Base-by-base conservation (phyloP, 30 jellyfish, hydroid and myxozoan genomes). In the Aurelia coerulea region DNA sequence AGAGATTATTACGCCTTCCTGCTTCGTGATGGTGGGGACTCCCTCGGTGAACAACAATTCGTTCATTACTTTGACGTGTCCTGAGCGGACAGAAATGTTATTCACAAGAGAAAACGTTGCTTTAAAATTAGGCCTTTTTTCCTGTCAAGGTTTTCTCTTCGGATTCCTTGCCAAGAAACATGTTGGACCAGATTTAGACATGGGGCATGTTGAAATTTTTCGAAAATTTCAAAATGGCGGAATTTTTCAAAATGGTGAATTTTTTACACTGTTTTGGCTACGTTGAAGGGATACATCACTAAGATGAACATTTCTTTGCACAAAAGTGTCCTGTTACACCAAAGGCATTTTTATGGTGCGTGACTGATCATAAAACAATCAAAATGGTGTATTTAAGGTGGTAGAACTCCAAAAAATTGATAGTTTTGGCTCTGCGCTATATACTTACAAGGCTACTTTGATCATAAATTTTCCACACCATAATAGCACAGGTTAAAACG, bases 151-250 rank as follows among this genome's bases (percentile, higher is more conserved):
- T 23, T 23, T 23, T 23, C 29, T 23, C 29, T 23, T 23, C 29
- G 29, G 29, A 23, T 23, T 23, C 29, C 84, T 54, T 73, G 68
- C 70, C 70, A 50, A 73, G 35, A 73, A 73, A 73, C 78, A 73
- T 73, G 12, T 73, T 73, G 84, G 84, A 73, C 34, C 65, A 23
- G 29, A 23, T 23, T 23, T 23, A 37, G 84, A 73, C 70, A 31
- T 73, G 84, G 42, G 84, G 84, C 84, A 73, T 73, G 84, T 73
- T 73, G 84, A 73, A 73, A 73, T 32, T 67, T 67, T 49, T 53
- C 54, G 78, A 67, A 67, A 67, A 67, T 73, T 73, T 73, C 73
- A 37, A 73, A 73, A 73, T 73, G 84, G 84, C 74, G 70, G 70
- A 73, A 31, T 67, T 73, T 37, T 73, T 23, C 29, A 23, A 23